Evolutionary conservation across 2,888 invertebrate genomes (phyloP), one percentile per base, ranked within the genome.

Genomic region (Rhagophthalmus giganteus): DNA sequence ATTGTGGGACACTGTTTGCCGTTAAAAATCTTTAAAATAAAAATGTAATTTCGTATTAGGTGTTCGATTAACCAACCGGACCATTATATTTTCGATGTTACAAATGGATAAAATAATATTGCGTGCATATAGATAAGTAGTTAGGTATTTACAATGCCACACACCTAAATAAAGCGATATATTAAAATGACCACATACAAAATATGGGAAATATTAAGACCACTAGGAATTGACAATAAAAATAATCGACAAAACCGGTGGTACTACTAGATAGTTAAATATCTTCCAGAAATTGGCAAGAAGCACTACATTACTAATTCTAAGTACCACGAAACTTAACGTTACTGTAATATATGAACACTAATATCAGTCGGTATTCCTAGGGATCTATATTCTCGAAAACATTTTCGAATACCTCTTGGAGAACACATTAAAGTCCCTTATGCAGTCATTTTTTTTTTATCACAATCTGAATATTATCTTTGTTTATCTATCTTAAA

Each of bases 161-260:
- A 39, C 35, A 39, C 13, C 12, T 33, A 33, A 47, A 13, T 39
- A 52, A 41, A 52, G 42, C 16, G 41, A 47, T 33, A 30, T 33
- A 26, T 38, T 47, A 49, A 55, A 55, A 55, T 55, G 55, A 53
- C 52, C 34, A 48, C 55, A 49, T 55, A 20, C 7, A 48, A 34
- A 47, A 15, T n/a, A 12, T 10, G 10, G 15, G 9, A 38, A 26
- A 9, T 27, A 14, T 13, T 30, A 34, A 39, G 20, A 28, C n/a
- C 37, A 10, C 24, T 40, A 28, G 28, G 38, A 38, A 38, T 14
- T 28, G 28, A 39, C 16, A 39, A 28, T 16, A 14, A 15, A 39
- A 39, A 5, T 26, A 26, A 28, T 35, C 25, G 25, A 25, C 24
- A 37, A 37, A 26, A 13, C 26, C 14, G 14, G 4, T 37, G 16